These are phyloP conservation scores for Odocoileus hemionus DNA, from an alignment of 2,113 vertebrate genomes.

Conservation along the genomic window DNA sequence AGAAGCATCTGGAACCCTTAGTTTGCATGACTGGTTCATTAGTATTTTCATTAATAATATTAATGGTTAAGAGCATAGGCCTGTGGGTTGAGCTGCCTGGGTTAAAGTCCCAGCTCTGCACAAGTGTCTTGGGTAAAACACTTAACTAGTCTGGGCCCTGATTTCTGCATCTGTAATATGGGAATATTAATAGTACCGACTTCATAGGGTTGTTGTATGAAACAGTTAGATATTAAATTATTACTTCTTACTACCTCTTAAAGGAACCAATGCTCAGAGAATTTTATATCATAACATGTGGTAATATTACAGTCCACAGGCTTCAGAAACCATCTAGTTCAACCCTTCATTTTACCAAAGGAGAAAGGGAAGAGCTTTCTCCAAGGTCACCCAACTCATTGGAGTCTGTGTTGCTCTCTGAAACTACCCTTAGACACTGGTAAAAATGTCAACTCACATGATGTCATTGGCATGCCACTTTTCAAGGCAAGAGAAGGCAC, in stretches of 20 bases:
- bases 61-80: background rate
- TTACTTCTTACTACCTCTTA: background rate
- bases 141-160: background rate
- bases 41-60: background rate
- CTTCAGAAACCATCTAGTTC: background rate
- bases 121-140: background rate
- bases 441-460: background rate
- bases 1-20: background rate
- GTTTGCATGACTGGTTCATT: background rate
- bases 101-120: background rate
- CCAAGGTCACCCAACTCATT: background rate
- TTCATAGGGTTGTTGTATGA: background rate
- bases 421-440: background rate
- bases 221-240: background rate
- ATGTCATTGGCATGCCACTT: background rate
- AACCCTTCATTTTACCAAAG: background rate
- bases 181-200: background rate
- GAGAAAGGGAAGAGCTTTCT: background rate
- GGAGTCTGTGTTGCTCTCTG: background rate
- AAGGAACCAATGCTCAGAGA: background rate
- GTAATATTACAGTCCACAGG: background rate
- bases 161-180: background rate
- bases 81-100: background rate
- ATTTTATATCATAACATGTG: background rate
- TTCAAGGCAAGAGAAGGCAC: background rate